Base-by-base conservation (phyloP, 2,797 vertebrate species). In the Sarcoramphus papa region DNA sequence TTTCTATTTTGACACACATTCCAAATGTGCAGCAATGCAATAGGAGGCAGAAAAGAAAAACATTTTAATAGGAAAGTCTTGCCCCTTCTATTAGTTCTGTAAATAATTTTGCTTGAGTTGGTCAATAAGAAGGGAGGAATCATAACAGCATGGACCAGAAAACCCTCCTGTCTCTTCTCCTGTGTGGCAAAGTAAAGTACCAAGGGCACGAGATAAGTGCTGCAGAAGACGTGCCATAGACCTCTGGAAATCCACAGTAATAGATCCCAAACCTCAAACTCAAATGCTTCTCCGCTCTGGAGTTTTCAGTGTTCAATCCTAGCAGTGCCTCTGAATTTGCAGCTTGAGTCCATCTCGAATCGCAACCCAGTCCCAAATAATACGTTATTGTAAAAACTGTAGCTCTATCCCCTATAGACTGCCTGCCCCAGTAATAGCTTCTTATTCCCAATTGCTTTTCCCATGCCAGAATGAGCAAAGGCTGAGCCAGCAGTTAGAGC, bases 381-480 rank as follows among this genome's bases (percentile, higher is more conserved):
- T 88, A 82, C 88, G 85, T 97, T 81, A 88, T 82, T 95, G 93
- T 83, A 88, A 93, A 90, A 92, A 88, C 75, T 73, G 77, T 56
- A 76, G 90, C 94, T 95, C 93, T 92, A 90, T 95, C 93, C 96
- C 93, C 92, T 59, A 28, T 50, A 82, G 96, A 65, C 88, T 35
- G 69, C 93, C 95, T 95, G 91, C 65, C 80, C 93, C 92, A 95
- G 80, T 90, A 94, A 95, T 10, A 94, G 77, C 96, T 95, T 82
- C 93, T 93, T 95, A 95, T 78, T 96, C 92, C 93, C 96, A 93
- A 84, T 95, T 96, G 90, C 96, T 93, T 93, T 93, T 92, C 95
- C 95, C 74, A 56, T 37, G 27, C 80, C 85, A 92, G 90, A 93
- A 95, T 20, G 92, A 94, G 94, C 57, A 56, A 87, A 67, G 87